Conservation (phyloP, 2,888 invertebrate genomes). For the Saturnia japonica region DNA sequence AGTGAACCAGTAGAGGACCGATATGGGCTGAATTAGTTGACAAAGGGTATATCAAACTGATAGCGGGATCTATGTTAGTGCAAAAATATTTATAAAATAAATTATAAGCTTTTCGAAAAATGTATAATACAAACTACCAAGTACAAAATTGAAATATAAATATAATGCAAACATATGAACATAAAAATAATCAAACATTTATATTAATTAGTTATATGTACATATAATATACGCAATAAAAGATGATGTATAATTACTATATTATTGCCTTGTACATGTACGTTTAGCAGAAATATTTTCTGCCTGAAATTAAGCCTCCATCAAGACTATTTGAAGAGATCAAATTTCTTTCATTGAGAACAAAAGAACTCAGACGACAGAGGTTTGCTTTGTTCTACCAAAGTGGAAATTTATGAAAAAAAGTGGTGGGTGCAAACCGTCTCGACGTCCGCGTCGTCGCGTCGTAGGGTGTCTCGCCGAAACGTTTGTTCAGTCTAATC, state of each 20-base stretch:
- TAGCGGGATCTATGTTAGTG: not conserved
- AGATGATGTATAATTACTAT: no score
- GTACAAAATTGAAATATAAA: no score
- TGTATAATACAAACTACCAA: no score
- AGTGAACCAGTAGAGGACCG: no score
- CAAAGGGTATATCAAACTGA: not conserved
- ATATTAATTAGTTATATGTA: no score
- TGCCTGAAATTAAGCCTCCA: not conserved
- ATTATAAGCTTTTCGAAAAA: not conserved
- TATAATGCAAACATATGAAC: no score
- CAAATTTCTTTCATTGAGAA: not conserved
- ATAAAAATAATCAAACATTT: no score
- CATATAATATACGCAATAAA: no score
- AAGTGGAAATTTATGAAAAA: conserved; percentile 18
- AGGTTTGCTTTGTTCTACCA: conserved; percentile 4
- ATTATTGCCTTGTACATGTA: not conserved
- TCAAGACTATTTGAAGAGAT: conserved; percentile 7
- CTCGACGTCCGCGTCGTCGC: conserved; percentile 27
- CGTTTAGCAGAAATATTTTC: not conserved
- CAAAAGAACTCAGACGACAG: not conserved
- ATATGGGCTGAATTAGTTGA: no score
- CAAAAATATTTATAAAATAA: not conserved
- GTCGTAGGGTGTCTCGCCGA: conserved; percentile 25
- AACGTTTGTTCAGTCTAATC: conserved; percentile 23
- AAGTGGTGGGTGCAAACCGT: conserved; percentile 19